A percentile compares a stretch with the other conserved stretches of the same genome.
Conservation (phyloP, 2,888 invertebrate species). For the Cecidostiba fungosa region DNA sequence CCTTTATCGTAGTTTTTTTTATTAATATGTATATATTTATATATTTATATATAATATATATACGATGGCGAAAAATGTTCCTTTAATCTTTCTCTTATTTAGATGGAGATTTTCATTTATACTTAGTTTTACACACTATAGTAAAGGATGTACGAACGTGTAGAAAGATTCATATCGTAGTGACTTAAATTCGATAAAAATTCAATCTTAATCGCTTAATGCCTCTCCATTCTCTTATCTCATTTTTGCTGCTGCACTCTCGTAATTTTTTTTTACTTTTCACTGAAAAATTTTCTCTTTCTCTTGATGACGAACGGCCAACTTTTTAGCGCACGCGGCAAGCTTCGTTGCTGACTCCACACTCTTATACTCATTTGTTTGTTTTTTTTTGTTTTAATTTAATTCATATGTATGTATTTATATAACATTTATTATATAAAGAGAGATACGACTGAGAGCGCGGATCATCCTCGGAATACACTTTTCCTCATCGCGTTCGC, state of each 20-base stretch:
- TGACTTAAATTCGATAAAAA: conserved; percentile 79
- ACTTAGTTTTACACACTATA: conserved; percentile 73
- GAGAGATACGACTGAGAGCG: conserved; percentile 76
- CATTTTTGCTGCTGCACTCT: conserved; percentile 63
- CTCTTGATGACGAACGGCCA: conserved; percentile 22
- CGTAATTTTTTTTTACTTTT: conserved; percentile 27
- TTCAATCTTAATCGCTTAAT: conserved; percentile 69
- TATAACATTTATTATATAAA: conserved; percentile 76
- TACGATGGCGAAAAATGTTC: conserved; percentile 76
- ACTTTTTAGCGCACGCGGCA: conserved; percentile 47
- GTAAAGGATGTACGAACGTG: conserved; percentile 79
- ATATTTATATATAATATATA: conserved; percentile 66
- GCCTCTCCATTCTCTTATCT: conserved; percentile 59
- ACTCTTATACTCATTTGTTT: conserved; percentile 43
- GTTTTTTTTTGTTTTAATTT: conserved; percentile 63
- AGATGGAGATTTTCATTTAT: conserved; percentile 67
- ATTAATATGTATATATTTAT: conserved; percentile 71
- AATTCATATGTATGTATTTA: conserved; percentile 69
- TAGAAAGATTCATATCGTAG: conserved; percentile 79
- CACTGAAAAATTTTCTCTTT: conserved; percentile 13
- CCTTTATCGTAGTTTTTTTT: conserved; percentile 68
- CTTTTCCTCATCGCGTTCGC: conserved; percentile 32
- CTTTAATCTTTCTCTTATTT: conserved; percentile 67
- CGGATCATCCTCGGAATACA: conserved; percentile 64
- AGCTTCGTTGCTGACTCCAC: conserved; percentile 42